Percentiles rank a stretch among this genome's conserved stretches.
phyloP scores from a whole-genome alignment of 1,140 invertebrate genomes.

The Cepaea nemoralis region DNA sequence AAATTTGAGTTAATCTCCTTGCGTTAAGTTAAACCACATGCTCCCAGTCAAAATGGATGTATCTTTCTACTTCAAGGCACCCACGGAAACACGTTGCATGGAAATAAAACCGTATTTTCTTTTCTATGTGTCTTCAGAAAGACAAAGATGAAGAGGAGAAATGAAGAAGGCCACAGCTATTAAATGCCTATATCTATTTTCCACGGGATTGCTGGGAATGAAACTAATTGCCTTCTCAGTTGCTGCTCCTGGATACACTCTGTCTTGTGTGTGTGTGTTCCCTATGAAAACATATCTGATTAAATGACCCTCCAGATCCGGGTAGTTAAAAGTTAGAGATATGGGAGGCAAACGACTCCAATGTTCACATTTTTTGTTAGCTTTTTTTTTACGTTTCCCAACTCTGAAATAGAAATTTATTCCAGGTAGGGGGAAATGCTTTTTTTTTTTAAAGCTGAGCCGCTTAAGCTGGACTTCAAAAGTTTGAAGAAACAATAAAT shows the following conservation, averaged over 20 bases:
- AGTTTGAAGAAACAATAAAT: not conserved
- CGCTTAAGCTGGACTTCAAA: not conserved
- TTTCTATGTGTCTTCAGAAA: not conserved
- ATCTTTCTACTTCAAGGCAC: too few species aligned
- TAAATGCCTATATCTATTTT: constrained; percentile 13
- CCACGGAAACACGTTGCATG: too few species aligned
- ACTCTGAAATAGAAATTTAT: too few species aligned
- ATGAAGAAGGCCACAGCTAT: not conserved
- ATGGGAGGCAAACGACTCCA: not conserved
- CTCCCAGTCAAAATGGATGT: too few species aligned
- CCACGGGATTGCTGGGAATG: not conserved
- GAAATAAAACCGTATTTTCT: not conserved
- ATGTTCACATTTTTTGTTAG: not conserved
- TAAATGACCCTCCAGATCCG: not conserved
- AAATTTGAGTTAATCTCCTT: too few species aligned
- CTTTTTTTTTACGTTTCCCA: not conserved
- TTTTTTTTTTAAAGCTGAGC: not conserved
- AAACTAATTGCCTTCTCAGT: constrained; percentile 4
- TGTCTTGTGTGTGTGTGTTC: not conserved
- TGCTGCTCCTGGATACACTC: not conserved
- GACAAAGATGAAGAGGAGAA: not conserved
- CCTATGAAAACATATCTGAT: constrained; percentile 15
- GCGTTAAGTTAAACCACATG: too few species aligned
- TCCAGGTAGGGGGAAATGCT: too few species aligned
- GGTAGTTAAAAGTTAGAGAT: not conserved